Conservation (phyloP, 2,113 vertebrate species). For the Corythoichthys intestinalis region DNA sequence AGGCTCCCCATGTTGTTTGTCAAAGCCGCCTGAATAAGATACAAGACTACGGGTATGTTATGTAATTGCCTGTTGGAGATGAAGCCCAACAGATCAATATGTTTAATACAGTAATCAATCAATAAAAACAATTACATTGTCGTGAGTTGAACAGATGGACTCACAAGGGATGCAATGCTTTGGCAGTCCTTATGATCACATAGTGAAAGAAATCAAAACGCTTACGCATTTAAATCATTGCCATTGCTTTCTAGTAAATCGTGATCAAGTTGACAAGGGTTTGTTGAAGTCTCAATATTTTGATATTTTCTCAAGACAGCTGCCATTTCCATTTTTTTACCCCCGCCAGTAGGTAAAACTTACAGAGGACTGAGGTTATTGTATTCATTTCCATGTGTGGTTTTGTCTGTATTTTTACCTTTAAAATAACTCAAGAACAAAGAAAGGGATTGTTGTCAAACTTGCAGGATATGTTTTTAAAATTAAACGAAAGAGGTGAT, state of each 20-base stretch:
- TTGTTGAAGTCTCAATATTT: background rate
- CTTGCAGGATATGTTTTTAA: too few species aligned
- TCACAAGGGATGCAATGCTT: background rate
- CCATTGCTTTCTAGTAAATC: background rate
- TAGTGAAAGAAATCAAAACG: background rate
- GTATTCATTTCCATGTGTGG: too few species aligned
- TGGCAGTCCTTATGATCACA: background rate
- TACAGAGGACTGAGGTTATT: too few species aligned
- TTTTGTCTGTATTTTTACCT: too few species aligned
- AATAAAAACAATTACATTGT: background rate
- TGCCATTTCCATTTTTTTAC: background rate
- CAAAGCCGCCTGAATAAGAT: conserved; percentile 17
- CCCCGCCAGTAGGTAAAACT: too few species aligned
- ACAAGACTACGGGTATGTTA: background rate
- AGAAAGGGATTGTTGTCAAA: too few species aligned
- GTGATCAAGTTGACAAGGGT: background rate
- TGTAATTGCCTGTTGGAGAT: conserved; percentile 11
- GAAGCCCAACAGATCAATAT: background rate
- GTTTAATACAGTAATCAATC: background rate
- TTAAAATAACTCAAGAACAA: too few species aligned
- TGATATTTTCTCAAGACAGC: background rate
- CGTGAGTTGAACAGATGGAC: background rate
- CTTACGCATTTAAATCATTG: background rate
- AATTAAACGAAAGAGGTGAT: too few species aligned
- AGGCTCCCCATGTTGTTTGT: conserved; percentile 30